These are phyloP conservation scores for Falco concolor DNA, from an alignment of 2,797 vertebrate genomes.

Conservation along the genomic window DNA sequence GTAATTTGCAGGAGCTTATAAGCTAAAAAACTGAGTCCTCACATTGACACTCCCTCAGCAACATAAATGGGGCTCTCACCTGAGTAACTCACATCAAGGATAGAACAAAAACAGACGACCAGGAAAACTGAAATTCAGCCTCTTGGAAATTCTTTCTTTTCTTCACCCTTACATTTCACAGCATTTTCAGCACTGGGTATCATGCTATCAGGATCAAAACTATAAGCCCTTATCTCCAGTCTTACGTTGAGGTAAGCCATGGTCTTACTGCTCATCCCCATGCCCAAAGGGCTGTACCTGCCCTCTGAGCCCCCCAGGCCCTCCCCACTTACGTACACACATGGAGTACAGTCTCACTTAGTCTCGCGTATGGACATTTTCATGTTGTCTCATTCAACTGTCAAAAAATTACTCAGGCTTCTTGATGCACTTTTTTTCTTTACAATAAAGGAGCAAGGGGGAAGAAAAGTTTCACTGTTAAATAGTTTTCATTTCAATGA, in stretches of 20 bases:
- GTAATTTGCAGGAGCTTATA: not conserved
- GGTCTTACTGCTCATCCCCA: not conserved
- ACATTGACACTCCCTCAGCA: not conserved
- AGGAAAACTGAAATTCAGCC: not conserved
- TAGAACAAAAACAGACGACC: not conserved
- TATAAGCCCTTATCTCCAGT: not conserved
- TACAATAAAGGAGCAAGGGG: not conserved
- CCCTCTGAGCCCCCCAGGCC: not conserved
- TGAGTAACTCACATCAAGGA: not conserved
- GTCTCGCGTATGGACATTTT: accelerated
- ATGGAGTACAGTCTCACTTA: not conserved
- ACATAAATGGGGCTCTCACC: not conserved
- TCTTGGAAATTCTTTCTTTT: not conserved
- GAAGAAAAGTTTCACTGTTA: not conserved
- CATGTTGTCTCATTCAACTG: not conserved
- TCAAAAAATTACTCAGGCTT: not conserved
- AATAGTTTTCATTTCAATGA: not conserved
- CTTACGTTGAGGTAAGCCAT: not conserved
- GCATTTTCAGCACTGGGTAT: not conserved
- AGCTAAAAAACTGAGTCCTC: not conserved
- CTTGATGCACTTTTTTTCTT: not conserved
- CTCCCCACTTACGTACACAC: not conserved
- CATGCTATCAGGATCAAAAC: not conserved
- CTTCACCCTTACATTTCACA: not conserved
- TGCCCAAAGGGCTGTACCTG: not conserved